These are phyloP conservation scores for Salvelinus sp. DNA, from an alignment of 2,113 vertebrate species.

Conservation along the genomic window DNA sequence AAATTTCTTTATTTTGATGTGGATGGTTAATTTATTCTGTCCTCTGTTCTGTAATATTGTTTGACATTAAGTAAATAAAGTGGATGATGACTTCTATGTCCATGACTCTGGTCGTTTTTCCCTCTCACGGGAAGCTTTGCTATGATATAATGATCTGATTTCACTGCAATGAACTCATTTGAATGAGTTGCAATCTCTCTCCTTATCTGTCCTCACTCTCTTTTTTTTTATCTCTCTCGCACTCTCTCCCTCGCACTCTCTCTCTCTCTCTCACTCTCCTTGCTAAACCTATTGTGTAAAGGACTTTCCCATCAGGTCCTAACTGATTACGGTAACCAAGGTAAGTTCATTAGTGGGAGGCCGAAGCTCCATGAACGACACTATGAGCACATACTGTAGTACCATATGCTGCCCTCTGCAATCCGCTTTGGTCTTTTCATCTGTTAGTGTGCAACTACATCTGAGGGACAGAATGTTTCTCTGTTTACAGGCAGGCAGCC, in stretches of 20 bases:
- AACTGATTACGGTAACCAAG: conserved; percentile 28
- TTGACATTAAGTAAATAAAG: conserved; percentile 75
- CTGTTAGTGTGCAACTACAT: conserved; percentile 13
- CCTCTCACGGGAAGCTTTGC: neutral
- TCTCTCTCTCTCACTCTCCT: neutral
- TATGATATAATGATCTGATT: neutral
- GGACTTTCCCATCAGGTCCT: neutral
- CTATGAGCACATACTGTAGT: conserved; percentile 33
- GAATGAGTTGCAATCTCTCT: neutral
- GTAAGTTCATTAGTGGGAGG: conserved; percentile 63
- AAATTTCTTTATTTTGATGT: conserved; percentile 72
- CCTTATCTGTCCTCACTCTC: neutral
- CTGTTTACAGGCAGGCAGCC: neutral
- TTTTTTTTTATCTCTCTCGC: neutral
- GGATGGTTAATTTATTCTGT: conserved; percentile 68
- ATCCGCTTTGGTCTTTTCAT: conserved; percentile 57
- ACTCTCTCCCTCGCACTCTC: neutral
- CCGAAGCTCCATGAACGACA: conserved; percentile 8
- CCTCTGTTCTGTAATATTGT: conserved; percentile 71
- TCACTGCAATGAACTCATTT: neutral
- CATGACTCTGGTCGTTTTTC: conserved; percentile 16
- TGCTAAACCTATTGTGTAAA: neutral
- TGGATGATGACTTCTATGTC: conserved; percentile 63
- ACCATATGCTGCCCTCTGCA: conserved; percentile 51
- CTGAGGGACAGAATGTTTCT: neutral